These are phyloP conservation scores for Periophthalmus modestus DNA, from an alignment of 2,113 vertebrate species.

Conservation along the genomic window DNA sequence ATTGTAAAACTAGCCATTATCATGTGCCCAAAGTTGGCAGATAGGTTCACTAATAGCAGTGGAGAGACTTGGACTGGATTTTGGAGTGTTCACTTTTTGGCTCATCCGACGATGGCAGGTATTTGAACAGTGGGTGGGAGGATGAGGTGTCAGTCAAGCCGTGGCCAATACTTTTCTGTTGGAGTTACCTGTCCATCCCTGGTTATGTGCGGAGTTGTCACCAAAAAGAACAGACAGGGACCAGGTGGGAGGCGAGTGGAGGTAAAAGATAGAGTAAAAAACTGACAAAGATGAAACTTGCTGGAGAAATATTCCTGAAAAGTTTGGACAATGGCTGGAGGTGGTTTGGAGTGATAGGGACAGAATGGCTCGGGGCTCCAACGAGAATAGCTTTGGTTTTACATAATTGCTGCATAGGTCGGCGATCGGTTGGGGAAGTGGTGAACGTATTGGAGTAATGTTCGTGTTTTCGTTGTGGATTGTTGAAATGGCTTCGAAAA, in stretches of 20 bases:
- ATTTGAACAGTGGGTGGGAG: slow-evolving; percentile 40
- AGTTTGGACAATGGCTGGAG: slow-evolving; percentile 1
- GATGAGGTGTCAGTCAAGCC: slow-evolving; percentile 48
- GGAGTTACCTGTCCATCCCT: slow-evolving; percentile 61
- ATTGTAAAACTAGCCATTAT: slow-evolving; percentile 12
- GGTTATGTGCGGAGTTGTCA: slow-evolving; percentile 41
- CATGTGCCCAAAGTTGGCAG: slow-evolving; percentile 4
- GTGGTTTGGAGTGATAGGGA: neutral
- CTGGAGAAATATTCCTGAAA: neutral
- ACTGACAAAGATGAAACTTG: neutral
- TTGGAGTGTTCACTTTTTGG: slow-evolving; percentile 57
- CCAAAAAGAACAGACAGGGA: slow-evolving; percentile 7
- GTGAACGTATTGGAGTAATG: too few relatives aligned
- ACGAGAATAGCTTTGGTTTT: neutral
- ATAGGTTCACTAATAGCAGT: slow-evolving; percentile 24
- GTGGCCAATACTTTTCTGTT: slow-evolving; percentile 48
- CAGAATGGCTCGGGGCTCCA: neutral
- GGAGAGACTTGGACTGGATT: slow-evolving; percentile 35
- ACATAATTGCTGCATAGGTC: neutral
- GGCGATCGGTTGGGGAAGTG: neutral
- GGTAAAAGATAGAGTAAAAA: slow-evolving; percentile 7
- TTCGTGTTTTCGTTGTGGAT: too few relatives aligned
- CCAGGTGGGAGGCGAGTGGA: neutral
- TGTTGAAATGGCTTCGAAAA: too few relatives aligned
- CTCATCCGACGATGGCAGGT: slow-evolving; percentile 57